Base-by-base conservation (phyloP, 2,113 vertebrate species). In the Asarcornis scutulata region DNA sequence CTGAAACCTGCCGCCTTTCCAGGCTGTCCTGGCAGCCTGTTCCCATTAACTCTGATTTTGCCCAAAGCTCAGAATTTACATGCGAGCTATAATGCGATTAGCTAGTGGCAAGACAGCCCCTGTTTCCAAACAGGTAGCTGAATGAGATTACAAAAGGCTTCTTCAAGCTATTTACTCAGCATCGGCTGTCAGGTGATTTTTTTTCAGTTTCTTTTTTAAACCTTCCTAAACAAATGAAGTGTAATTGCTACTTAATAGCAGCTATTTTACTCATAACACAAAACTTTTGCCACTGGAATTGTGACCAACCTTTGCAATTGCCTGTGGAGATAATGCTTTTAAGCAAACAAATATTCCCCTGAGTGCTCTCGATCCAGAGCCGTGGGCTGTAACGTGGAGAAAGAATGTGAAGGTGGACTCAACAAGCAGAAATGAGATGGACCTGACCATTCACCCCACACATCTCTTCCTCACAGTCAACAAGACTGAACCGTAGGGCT, bases 31-130 rank as follows among this genome's bases (percentile, higher is more conserved):
- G 53, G 32, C 72, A 81, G 69, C 53, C 73, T 76, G 62, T 89
- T 94, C 66, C 79, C 77, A 55, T 86, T 76, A 69, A 69, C 0
- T 17, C 40, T 38, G 91, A 34, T 92, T 91, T 89, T 80, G 66
- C 91, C 73, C 81, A 91, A 89, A 95, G 74, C 83, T 87, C 64
- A 66, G 84, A 82, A 93, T 85, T 92, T 87, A 73, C 62, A 50
- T 85, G 69, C 74, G 83, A 89, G 55, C 59, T 71, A 64, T 75
- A 93, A 74, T 2, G 4, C 38, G 50, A 76, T 87, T 91, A 92
- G 76, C 63, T 93, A 67, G 66, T 84, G 58, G 69, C 86, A 84
- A 77, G 72, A 59, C 40, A 92, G 23, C 9, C 13, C 9, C 14
- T 5, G 22, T 42, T 44, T 17, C n/a, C 17, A 66, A 26, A 10